Conservation (phyloP, 2,797 vertebrate species). For the Mormyrus proboscirostris region DNA sequence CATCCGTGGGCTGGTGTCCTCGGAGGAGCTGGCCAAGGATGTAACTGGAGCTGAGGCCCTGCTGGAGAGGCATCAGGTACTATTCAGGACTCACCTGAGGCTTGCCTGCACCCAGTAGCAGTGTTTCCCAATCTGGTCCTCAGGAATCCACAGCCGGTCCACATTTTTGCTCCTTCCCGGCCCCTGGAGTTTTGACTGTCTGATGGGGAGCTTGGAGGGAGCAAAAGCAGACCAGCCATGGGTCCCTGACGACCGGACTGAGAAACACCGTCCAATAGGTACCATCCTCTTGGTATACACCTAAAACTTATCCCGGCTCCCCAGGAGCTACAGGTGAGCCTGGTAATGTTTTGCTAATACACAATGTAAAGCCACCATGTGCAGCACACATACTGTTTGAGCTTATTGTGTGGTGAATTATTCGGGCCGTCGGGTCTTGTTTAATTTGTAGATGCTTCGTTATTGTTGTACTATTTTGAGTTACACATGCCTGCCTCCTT, state of each 20-base stretch:
- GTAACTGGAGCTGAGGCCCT: conserved; percentile 96
- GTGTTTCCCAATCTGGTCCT: neutral
- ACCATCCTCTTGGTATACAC: neutral
- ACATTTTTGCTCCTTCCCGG: neutral
- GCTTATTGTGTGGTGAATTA: neutral
- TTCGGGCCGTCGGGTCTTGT: neutral
- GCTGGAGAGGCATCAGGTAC: conserved; percentile 91
- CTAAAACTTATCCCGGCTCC: neutral
- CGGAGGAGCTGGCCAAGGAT: conserved; percentile 93
- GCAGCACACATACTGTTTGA: neutral
- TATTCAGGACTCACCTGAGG: neutral
- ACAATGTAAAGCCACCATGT: neutral
- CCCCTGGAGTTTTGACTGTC: neutral
- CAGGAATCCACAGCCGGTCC: neutral
- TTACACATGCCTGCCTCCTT: neutral
- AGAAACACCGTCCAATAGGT: neutral
- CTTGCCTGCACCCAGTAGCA: neutral
- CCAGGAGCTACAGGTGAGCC: neutral
- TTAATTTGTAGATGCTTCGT: neutral
- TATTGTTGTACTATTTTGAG: neutral
- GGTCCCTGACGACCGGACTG: neutral
- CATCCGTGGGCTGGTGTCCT: conserved; percentile 93
- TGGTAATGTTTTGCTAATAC: neutral
- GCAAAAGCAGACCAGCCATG: neutral
- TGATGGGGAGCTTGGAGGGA: neutral